A percentile compares a stretch with the other conserved stretches of the same genome.
These are phyloP conservation scores for Melanotus villosus DNA, from an alignment of 2,888 invertebrate species.

Conservation along the genomic window DNA sequence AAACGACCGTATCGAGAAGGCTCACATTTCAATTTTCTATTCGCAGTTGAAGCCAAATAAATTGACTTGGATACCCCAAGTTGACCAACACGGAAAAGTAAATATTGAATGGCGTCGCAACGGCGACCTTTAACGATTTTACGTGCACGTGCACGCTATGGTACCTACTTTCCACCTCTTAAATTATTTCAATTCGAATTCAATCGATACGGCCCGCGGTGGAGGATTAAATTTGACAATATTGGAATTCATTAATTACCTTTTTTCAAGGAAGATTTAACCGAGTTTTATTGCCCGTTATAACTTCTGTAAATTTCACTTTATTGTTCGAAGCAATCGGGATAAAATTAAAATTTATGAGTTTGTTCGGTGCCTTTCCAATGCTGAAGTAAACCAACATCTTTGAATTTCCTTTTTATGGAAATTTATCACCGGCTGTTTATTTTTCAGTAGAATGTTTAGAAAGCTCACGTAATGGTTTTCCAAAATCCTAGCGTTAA, in stretches of 20 bases:
- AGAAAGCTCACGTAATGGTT: no score
- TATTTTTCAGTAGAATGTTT: no score
- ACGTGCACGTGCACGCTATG: conserved; percentile 31
- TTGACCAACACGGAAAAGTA: conserved; percentile 24
- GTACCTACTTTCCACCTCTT: conserved; percentile 19
- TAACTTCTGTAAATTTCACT: neutral
- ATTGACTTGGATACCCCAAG: conserved; percentile 4
- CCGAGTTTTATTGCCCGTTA: neutral
- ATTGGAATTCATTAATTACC: neutral
- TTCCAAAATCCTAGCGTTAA: no score
- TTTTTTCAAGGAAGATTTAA: neutral
- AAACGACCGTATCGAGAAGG: neutral
- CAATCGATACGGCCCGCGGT: conserved; percentile 12
- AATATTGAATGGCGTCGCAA: conserved; percentile 29
- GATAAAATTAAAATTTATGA: no score
- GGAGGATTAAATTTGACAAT: neutral
- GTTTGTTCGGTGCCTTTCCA: no score
- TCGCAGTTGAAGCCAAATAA: neutral
- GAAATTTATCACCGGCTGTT: no score
- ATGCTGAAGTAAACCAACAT: no score
- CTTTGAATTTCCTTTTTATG: no score
- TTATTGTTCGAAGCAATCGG: neutral
- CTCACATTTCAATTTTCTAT: neutral
- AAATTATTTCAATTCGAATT: conserved; percentile 21
- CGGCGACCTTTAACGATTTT: conserved; percentile 29